These are phyloP conservation scores for Numenius arquata DNA, from an alignment of 2,113 vertebrate genomes.

Conservation along the genomic window DNA sequence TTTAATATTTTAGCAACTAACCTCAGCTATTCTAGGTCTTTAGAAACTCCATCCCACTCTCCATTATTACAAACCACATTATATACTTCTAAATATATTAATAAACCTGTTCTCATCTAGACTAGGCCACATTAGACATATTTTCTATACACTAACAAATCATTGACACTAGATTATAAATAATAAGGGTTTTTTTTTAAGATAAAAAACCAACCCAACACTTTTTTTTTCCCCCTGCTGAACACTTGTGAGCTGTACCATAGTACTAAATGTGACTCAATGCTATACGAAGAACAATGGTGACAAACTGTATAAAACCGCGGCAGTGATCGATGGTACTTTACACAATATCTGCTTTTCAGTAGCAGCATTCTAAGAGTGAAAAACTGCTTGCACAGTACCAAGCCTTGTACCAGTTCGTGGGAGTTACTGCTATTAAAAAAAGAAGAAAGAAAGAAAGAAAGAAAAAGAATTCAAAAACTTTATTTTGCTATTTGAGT, in stretches of 20 bases:
- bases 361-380: conserved; percentile 56
- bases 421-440: conserved; percentile 75
- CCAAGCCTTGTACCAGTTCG: conserved; percentile 82
- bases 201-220: neutral
- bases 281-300: conserved; percentile 84
- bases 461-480: conserved; percentile 25
- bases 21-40: neutral
- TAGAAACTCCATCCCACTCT: neutral
- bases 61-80: neutral
- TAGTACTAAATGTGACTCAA: conserved; percentile 64
- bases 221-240: neutral
- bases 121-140: neutral
- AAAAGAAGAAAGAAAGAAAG: neutral
- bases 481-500: conserved; percentile 23
- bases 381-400: conserved; percentile 56
- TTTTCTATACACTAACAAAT: neutral
- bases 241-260: conserved; percentile 63
- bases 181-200: neutral
- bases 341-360: conserved; percentile 89
- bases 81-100: neutral
- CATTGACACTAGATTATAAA: neutral
- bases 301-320: conserved; percentile 82
- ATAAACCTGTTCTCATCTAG: neutral
- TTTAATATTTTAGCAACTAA: neutral
- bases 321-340: conserved; percentile 77